Base-by-base conservation (phyloP, 23 tunicate genomes). In the Clavelina lepadiformis region DNA sequence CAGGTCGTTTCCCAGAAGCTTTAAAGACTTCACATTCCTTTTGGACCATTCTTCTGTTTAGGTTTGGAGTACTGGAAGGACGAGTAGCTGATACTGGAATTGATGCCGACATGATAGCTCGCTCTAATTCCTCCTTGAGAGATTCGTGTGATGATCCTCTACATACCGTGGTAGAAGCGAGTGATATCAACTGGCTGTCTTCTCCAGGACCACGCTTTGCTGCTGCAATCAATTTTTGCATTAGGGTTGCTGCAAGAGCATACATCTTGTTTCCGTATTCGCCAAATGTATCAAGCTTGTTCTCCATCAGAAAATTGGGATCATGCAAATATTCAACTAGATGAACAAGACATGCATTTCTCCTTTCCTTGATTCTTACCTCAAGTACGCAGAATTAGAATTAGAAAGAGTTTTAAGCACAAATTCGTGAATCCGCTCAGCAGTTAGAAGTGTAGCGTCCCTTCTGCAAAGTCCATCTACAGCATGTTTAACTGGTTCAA, bases 201-300 rank as follows among this genome's bases (percentile, higher is more conserved):
- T 46, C 56, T 46, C 22, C 72, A 1, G 33, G 3, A 19, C 62
- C 62, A 66, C 51, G 75, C 33, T 19, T n/a, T n/a, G 63, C 63
- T 2, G 75, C 68, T 73, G 68, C 79, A 58, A 73, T 38, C 69
- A 73, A 32, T 68, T 31, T 60, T 73, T 73, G 68, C 79, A 73
- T 59, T 44, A 60, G 69, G 58, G 68, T 61, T 61, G 69, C 79
- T 30, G 69, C 79, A 46, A 58, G 68, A 73, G 79, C 35, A 59
- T 27, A 37, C 59, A 73, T 46, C 68, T 73, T 73, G 45, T 73
- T 73, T 60, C 69, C 79, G 58, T 30, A 61, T 73, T 73, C 59
- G 69, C 79, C 79, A 46, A 73, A 73, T 22, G 58, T 60, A 46
- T 73, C 79, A 28, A 73, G 58, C 32, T 73, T 73, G 28, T 41